phyloP scores from a whole-genome alignment of 2,888 invertebrate species.

The Leucophenga montana region DNA sequence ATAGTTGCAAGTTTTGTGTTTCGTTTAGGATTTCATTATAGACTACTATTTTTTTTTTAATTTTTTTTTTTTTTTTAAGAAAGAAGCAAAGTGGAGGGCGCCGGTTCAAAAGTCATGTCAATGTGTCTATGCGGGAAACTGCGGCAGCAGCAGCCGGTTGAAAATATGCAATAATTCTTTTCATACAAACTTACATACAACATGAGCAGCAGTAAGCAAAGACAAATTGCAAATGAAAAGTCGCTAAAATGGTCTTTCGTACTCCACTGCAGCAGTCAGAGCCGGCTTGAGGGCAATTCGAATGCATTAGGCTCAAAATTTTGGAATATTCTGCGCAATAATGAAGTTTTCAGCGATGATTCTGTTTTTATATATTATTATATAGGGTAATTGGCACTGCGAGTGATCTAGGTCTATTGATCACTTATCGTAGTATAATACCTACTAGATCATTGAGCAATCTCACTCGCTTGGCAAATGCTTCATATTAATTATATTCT shows the following conservation, averaged over 20 bases:
- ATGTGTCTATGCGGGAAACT: background rate
- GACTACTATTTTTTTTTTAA: background rate
- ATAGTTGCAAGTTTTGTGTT: slow-evolving; percentile 56
- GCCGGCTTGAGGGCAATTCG: too few species aligned
- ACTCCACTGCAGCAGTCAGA: background rate
- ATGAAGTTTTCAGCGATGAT: too few species aligned
- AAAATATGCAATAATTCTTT: slow-evolving; percentile 8
- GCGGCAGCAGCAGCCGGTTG: background rate
- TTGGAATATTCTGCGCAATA: too few species aligned
- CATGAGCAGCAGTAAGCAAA: slow-evolving; percentile 2
- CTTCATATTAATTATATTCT: too few species aligned
- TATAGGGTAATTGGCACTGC: too few species aligned
- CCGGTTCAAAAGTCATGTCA: slow-evolving; percentile 13
- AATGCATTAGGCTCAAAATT: too few species aligned
- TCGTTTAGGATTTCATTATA: slow-evolving; percentile 53
- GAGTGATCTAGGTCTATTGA: too few species aligned
- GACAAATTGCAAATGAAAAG: slow-evolving; percentile 24
- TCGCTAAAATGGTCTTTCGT: slow-evolving; percentile 3
- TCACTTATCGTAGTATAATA: too few species aligned
- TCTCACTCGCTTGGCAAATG: too few species aligned
- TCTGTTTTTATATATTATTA: too few species aligned
- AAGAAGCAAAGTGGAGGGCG: background rate
- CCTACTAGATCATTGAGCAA: too few species aligned
- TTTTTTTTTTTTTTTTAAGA: background rate
- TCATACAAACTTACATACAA: background rate